Base-by-base conservation (phyloP, 2,888 invertebrate species). In the Elysia crispata region DNA sequence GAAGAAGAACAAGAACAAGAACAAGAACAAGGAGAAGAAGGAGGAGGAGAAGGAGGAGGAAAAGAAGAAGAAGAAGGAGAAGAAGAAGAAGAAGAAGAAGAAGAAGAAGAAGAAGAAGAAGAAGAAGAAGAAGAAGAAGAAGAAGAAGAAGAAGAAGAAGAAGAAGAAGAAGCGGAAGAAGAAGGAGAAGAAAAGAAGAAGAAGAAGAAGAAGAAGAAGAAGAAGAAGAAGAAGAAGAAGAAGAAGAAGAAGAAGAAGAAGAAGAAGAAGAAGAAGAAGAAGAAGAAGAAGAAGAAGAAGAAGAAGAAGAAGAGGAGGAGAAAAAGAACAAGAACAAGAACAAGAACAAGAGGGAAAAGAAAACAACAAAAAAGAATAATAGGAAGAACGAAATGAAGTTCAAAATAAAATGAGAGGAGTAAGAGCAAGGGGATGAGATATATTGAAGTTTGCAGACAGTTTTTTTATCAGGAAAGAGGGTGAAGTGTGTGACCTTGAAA, bases 21-120 rank as follows among this genome's bases (percentile, higher is more conserved):
- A n/a, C n/a, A n/a, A 76, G 66, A 66, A 28, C 23, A 31, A 66
- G 64, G n/a, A 30, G 28, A n/a, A 76, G 41, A 76, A 41, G 31
- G 28, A 33, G 64, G 66, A 41, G 50, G n/a, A n/a, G 66, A 57
- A 50, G 76, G 49, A 25, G 28, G 66, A 64, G 76, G 66, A 20
- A n/a, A 30, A 64, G 66, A 76, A 31, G 28, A 28, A 50, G 66
- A 30, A 76, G 28, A 23, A n/a, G 49, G 41, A 28, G 23, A 49
- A n/a, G 28, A 50, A 49, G 49, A 41, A 28, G 31, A 30, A 28
- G 74, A 74, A 18, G 20, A 25, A 28, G 33, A n/a, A 31, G 69
- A 69, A 23, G n/a, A 69, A 23, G 33, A 31, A 69, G 31, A n/a
- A 11, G n/a, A 11, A 57, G 74, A n/a, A 23, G 33, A 13, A 28